Percentiles rank a stretch among this genome's conserved stretches.
phyloP scores from a whole-genome alignment of 2,888 invertebrate species.

The Platycheirus rosarum region DNA sequence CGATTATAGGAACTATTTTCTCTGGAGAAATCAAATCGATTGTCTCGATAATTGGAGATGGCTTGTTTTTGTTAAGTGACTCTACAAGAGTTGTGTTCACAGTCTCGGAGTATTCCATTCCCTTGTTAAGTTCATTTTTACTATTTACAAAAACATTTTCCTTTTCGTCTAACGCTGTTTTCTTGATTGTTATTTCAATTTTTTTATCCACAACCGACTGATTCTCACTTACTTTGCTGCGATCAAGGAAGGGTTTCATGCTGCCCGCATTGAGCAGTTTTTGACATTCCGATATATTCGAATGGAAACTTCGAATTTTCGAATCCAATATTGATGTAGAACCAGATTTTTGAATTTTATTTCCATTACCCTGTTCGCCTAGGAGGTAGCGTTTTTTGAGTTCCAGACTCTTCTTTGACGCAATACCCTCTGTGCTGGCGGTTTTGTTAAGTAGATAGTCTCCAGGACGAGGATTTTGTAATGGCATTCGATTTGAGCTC shows the following conservation, averaged over 20 bases:
- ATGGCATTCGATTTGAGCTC: slow-evolving; percentile 81
- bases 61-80: slow-evolving; percentile 76
- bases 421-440: slow-evolving; percentile 93
- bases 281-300: slow-evolving; percentile 94
- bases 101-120: slow-evolving; percentile 81
- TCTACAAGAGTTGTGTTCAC: slow-evolving; percentile 81
- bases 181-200: slow-evolving; percentile 80
- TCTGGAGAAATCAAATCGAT: slow-evolving; percentile 82
- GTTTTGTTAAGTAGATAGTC: slow-evolving; percentile 91
- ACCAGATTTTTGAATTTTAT: slow-evolving; percentile 90
- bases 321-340: slow-evolving; percentile 93
- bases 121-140: slow-evolving; percentile 82
- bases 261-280: slow-evolving; percentile 91
- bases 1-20: slow-evolving; percentile 78
- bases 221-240: slow-evolving; percentile 78
- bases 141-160: slow-evolving; percentile 82
- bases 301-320: slow-evolving; percentile 91
- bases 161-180: slow-evolving; percentile 80
- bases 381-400: slow-evolving; percentile 92
- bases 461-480: slow-evolving; percentile 86
- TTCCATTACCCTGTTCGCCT: slow-evolving; percentile 87
- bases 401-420: slow-evolving; percentile 93
- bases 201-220: slow-evolving; percentile 75
- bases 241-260: slow-evolving; percentile 87
- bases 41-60: slow-evolving; percentile 79